Evolutionary conservation across 2,113 vertebrate species (phyloP).

Genomic region (Tupaia tana): DNA sequence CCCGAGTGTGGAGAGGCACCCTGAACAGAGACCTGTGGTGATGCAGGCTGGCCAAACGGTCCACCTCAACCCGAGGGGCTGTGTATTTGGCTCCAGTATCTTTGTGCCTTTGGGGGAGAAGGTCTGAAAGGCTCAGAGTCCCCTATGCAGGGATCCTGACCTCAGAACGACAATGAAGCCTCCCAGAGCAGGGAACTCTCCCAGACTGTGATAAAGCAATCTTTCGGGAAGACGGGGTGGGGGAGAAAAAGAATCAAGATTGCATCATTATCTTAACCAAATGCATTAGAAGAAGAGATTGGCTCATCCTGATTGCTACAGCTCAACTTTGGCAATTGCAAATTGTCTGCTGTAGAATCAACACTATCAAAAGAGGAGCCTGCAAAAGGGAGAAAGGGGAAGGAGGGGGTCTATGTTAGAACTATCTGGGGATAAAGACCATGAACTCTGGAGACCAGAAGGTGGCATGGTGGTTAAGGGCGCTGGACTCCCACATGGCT

Average conservation of each 20-base stretch:
- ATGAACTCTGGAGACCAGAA: background rate
- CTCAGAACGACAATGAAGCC: background rate
- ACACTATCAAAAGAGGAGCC: background rate
- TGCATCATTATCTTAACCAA: background rate
- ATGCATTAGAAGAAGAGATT: background rate
- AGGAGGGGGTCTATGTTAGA: too few relatives aligned
- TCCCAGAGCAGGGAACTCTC: background rate
- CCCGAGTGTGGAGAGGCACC: rapidly evolving
- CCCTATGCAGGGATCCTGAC: background rate
- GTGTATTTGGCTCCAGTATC: background rate
- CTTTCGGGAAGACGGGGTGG: background rate
- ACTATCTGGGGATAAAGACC: background rate
- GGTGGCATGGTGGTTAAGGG: too few relatives aligned
- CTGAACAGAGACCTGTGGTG: background rate
- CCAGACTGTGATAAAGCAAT: background rate
- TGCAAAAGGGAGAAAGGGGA: background rate
- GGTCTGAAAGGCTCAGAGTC: background rate
- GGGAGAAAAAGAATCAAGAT: background rate
- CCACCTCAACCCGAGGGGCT: background rate
- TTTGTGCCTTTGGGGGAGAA: background rate
- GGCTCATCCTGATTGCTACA: background rate
- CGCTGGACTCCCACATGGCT: too few relatives aligned
- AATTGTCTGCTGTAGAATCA: background rate
- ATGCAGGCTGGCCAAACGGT: rapidly evolving
- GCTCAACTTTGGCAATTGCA: background rate